Evolutionary conservation across 2,113 vertebrate genomes (phyloP), one percentile per base, ranked within the genome.

Genomic region (Petrocephalus zakoni): DNA sequence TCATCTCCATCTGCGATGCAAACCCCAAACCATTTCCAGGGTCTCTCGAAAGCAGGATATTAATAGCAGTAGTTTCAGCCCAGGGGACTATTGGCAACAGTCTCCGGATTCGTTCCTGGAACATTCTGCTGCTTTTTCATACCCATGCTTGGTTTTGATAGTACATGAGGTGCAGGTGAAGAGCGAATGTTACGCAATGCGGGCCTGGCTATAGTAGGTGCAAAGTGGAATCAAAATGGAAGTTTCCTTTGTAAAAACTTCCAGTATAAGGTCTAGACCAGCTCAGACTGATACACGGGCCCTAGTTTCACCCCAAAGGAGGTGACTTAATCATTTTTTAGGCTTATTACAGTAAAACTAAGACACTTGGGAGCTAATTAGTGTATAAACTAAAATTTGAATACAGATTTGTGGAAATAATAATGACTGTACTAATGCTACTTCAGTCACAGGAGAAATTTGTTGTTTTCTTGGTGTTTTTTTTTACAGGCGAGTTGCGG

Each of bases 331-430:
- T 86, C n/a, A 86, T 5, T 29, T 10, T 42, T 25, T n/a, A 29
- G 84, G 84, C 47, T 86, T 55, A 34, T 86, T 55, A 34, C 49
- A 25, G 53, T 56, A 86, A 86, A 53, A 53, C n/a, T 55, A 55
- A 34, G n/a, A 86, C 84, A 21, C 84, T 55, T n/a, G 84, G 84
- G 84, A 86, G 52, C 84, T 86, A 86, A 86, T 86, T 86, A 86
- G 8, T 55, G 84, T 37, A 55, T 85, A 86, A 86, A 86, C 25
- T 56, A 86, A 86, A 86, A 55, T 86, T 19, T 85, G 82, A 85
- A 86, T 86, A 37, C 19, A 86, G 56, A 52, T 86, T 11, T 86
- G 51, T 55, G n/a, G 52, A 86, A 55, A 29, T 56, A 55, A 86
- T 55, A 86, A 86, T 55, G 52, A 55, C 52, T 34, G 46, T 86